Base-by-base conservation (phyloP, 2,888 invertebrate genomes). In the Neria commutata region DNA sequence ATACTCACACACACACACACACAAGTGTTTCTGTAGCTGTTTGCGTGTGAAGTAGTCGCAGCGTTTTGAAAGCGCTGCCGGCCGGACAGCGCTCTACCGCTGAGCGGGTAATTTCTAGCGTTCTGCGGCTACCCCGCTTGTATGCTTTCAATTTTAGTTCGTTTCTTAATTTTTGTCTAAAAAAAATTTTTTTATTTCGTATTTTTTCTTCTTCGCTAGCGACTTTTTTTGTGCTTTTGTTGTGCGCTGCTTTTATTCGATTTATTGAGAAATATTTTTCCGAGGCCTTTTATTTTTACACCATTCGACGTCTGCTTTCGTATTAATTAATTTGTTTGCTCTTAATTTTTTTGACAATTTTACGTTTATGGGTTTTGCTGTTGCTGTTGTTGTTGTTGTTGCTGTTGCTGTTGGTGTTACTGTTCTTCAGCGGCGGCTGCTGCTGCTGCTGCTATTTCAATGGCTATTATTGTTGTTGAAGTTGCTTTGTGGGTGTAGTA, bases 281-380 rank as follows among this genome's bases (percentile, higher is more conserved):
- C 65, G 62, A 65, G 62, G 63, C 61, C 59, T 61, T 63, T 61
- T 58, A 65, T 57, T 65, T 63, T 65, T 59, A 65, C 62, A 63
- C 65, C 65, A 65, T 65, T 33, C 29, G 16, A 16, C 25, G 54
- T 17, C 29, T 49, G 45, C 45, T 45, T 37, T 26, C 19, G 17
- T 26, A 21, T 56, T 61, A 58, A 61, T 61, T 61, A 58, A 61
- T 58, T 57, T 55, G 61, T 61, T 61, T 54, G 61, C 61, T 54
- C 46, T 54, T 60, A 60, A 60, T 60, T 60, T 57, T n/a, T 33
- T 53, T 50, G 53, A 57, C 60, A 60, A 57, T 57, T 61, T 61
- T 47, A 42, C 6, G 19, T 55, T 55, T 55, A 34, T 37, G 37
- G 34, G 47, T 16, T 19, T 54, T 45, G 21, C 40, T 33, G 8